A percentile compares a stretch with the other conserved stretches of the same genome.
Evolutionary conservation across 2,797 vertebrate species (phyloP).

Genomic region (Tinamus major): DNA sequence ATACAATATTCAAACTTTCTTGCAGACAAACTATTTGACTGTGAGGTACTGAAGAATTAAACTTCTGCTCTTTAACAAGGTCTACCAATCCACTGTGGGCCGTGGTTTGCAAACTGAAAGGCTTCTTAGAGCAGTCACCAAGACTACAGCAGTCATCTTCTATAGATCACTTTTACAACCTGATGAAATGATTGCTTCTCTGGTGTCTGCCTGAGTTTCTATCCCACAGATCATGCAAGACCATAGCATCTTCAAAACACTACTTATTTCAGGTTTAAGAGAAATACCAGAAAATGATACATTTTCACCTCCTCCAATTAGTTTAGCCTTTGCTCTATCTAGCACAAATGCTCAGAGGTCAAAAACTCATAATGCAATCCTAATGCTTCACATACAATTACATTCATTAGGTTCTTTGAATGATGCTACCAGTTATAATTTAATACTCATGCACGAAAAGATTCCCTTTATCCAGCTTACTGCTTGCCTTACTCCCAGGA

Average conservation of each 20-base stretch:
- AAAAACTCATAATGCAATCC: neutral
- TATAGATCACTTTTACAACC: neutral
- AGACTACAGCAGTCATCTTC: neutral
- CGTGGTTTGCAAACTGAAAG: neutral
- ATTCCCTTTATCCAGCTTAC: neutral
- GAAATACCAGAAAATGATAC: neutral
- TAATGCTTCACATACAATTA: neutral
- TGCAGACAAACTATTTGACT: accelerated
- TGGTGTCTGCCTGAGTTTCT: neutral
- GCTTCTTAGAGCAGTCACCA: neutral
- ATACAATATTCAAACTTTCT: neutral
- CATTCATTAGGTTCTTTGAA: neutral
- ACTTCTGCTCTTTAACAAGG: neutral
- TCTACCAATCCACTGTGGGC: neutral
- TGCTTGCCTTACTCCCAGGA: neutral
- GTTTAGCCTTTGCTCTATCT: neutral
- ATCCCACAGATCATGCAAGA: neutral
- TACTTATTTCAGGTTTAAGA: neutral
- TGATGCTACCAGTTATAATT: neutral
- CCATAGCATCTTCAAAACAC: neutral
- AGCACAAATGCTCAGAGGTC: neutral
- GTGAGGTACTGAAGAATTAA: neutral
- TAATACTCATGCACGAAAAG: neutral
- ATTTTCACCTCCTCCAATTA: neutral
- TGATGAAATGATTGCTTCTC: neutral